Conservation (phyloP, 2,888 invertebrate species). For the Leucania comma region DNA sequence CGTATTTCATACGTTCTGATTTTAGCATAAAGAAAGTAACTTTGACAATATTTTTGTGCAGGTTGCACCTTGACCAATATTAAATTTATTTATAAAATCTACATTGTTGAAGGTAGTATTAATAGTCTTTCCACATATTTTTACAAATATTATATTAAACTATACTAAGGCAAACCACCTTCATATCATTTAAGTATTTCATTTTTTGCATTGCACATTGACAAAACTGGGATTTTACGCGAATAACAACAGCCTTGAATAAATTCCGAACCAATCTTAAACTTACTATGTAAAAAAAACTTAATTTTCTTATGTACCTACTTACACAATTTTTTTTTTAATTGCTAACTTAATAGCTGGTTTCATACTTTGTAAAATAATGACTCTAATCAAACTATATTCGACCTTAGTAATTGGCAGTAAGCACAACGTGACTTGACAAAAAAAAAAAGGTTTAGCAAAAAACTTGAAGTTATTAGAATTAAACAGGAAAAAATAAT, state of each 20-base stretch:
- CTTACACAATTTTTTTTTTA: not conserved
- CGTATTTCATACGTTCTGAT: no score
- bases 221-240: not conserved
- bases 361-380: constrained; percentile 1
- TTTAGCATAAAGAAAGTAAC: no score
- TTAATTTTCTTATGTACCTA: no score
- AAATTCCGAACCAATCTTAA: not conserved
- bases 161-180: not conserved
- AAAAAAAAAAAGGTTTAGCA: not conserved
- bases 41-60: not conserved
- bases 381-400: not conserved
- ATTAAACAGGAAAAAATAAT: not conserved
- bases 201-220: not conserved
- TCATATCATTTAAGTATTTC: not conserved
- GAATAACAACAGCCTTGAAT: not conserved
- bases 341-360: not conserved
- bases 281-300: not conserved
- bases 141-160: not conserved
- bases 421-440: no score
- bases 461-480: not conserved
- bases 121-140: not conserved
- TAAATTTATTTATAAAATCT: not conserved
- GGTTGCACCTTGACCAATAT: not conserved
- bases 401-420: not conserved
- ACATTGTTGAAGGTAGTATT: not conserved